Conservation (phyloP, 2,113 vertebrate species). For the Cochlearius cochlearius region DNA sequence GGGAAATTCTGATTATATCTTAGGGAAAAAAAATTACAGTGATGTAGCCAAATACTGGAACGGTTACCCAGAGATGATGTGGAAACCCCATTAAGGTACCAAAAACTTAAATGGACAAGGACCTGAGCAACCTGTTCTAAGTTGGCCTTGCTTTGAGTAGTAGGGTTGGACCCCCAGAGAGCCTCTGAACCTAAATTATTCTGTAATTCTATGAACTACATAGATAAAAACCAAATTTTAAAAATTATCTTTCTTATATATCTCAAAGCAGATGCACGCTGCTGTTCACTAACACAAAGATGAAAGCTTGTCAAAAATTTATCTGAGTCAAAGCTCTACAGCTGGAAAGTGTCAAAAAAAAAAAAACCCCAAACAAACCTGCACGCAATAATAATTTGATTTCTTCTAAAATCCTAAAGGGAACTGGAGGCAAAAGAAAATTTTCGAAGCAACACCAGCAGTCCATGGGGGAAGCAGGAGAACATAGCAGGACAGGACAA, state of each 20-base stretch:
- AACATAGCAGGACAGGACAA: not conserved
- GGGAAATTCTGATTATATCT: not conserved
- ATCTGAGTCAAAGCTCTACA: not conserved
- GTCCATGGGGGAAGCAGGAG: not conserved
- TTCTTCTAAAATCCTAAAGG: not conserved
- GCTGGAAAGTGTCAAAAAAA: not conserved
- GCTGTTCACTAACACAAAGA: not conserved
- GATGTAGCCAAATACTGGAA: not conserved
- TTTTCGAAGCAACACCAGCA: not conserved
- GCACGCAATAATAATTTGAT: not conserved
- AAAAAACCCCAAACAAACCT: not conserved
- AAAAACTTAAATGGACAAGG: not conserved
- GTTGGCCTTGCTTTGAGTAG: not conserved
- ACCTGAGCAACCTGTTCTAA: not conserved
- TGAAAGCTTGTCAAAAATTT: not conserved
- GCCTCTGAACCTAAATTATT: not conserved
- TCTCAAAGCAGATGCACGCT: fast-evolving
- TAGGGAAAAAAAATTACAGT: not conserved
- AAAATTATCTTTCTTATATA: not conserved
- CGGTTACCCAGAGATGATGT: fast-evolving
- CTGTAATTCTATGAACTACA: not conserved
- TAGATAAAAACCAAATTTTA: not conserved
- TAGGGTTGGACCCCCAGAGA: too few relatives aligned
- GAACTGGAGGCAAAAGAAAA: not conserved
- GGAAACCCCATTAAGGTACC: not conserved